phyloP scores from a whole-genome alignment of 2,113 vertebrate genomes.

The Chloropsis hardwickii region DNA sequence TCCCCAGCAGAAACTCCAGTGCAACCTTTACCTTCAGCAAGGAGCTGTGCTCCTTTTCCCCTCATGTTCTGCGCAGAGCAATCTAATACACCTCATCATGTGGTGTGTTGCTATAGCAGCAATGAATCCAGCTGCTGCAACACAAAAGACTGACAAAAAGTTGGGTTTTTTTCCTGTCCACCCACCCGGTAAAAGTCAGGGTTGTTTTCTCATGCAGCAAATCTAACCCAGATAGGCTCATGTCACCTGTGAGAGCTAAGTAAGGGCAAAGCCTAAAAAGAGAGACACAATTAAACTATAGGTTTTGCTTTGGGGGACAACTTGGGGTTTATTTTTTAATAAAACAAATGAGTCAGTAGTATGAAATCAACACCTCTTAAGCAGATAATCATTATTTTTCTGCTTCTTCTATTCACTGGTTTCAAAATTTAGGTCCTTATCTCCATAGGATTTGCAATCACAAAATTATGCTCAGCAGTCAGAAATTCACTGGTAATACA shows the following conservation, averaged over 20 bases:
- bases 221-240: slow-evolving; percentile 45
- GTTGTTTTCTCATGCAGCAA: slow-evolving; percentile 57
- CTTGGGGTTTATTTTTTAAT: neutral
- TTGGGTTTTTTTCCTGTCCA: slow-evolving; percentile 57
- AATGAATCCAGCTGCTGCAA: slow-evolving; percentile 85
- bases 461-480: neutral
- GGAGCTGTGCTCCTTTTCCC: slow-evolving; percentile 76
- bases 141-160: slow-evolving; percentile 85
- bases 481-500: neutral
- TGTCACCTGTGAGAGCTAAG: slow-evolving; percentile 44
- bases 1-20: slow-evolving; percentile 70
- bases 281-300: neutral
- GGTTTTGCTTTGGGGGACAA: neutral
- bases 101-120: slow-evolving; percentile 94
- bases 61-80: slow-evolving; percentile 83
- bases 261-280: neutral
- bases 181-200: slow-evolving; percentile 68
- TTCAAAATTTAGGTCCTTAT: slow-evolving; percentile 15
- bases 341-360: neutral
- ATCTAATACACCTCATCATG: slow-evolving; percentile 98
- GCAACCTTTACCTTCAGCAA: slow-evolving; percentile 81
- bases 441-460: neutral
- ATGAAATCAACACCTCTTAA: slow-evolving; percentile 1
- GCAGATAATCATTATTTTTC: slow-evolving; percentile 9
- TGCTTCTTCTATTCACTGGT: neutral